Conservation (phyloP, 1,140 invertebrate species). For the Aradophagus sp. region DNA sequence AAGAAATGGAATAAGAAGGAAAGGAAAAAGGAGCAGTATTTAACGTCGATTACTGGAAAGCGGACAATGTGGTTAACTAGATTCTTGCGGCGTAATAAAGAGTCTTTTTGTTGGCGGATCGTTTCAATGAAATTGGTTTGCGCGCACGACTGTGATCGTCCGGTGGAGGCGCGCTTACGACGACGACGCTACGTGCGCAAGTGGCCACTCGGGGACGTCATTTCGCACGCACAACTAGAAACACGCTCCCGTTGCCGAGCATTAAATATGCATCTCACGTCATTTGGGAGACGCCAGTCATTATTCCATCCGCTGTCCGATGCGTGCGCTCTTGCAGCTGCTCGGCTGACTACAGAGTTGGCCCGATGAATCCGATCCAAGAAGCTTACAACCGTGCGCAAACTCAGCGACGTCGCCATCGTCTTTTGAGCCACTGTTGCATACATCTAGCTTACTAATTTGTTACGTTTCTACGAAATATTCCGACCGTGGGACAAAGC, state of each 20-base stretch:
- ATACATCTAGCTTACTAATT: slow-evolving; percentile 38
- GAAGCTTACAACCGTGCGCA: slow-evolving; percentile 5
- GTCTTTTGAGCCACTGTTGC: slow-evolving; percentile 28
- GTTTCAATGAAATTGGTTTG: slow-evolving; percentile 18
- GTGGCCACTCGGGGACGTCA: slow-evolving; percentile 35
- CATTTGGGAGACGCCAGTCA: slow-evolving; percentile 67
- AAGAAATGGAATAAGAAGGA: too few species aligned
- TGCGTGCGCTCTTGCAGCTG: slow-evolving; percentile 18
- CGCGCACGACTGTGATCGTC: not conserved
- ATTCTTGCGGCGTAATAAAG: not conserved
- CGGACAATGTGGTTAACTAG: too few species aligned
- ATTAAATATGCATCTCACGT: slow-evolving; percentile 72
- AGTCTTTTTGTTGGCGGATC: slow-evolving; percentile 4
- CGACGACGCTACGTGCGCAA: slow-evolving; percentile 22
- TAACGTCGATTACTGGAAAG: too few species aligned
- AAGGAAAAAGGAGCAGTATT: too few species aligned
- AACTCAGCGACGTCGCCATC: too few species aligned
- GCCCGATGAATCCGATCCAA: slow-evolving; percentile 23
- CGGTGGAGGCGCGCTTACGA: slow-evolving; percentile 11
- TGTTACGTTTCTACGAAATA: slow-evolving; percentile 30
- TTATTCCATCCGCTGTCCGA: slow-evolving; percentile 68
- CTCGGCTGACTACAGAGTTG: slow-evolving; percentile 11
- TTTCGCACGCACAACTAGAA: slow-evolving; percentile 53
- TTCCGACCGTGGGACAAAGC: slow-evolving; percentile 17
- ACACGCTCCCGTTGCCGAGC: slow-evolving; percentile 48